phyloP scores from a whole-genome alignment of 23 tunicate genomes.

The Ascidia mentula region DNA sequence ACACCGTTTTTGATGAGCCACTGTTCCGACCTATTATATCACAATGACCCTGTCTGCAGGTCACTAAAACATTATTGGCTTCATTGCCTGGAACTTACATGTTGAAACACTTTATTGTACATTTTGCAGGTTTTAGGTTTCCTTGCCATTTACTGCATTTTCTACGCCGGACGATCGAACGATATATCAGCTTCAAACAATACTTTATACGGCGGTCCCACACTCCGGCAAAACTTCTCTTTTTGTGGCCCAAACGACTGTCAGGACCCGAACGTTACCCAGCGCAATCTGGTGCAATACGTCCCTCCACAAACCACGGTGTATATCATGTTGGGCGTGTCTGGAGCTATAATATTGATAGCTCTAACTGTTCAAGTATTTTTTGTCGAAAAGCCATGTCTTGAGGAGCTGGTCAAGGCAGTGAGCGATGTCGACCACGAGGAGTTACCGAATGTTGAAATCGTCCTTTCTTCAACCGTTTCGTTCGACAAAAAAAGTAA shows the following conservation, averaged over 20 bases:
- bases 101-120: no score
- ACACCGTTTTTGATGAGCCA: no score
- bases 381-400: not conserved
- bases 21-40: no score
- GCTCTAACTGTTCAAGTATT: not conserved
- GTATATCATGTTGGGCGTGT: not conserved
- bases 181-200: not conserved
- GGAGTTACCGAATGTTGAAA: no score
- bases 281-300: not conserved
- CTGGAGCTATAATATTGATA: not conserved
- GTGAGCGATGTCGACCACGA: no score
- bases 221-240: not conserved
- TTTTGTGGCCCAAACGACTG: slow-evolving; percentile 15
- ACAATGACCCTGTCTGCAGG: no score
- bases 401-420: not conserved
- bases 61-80: no score
- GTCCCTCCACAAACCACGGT: not conserved
- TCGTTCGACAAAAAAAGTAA: no score
- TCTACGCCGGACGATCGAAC: not conserved
- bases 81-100: no score
- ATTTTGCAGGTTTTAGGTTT: not conserved
- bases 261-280: slow-evolving; percentile 13
- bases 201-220: not conserved
- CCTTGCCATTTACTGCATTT: not conserved
- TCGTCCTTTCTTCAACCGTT: no score